phyloP scores from a whole-genome alignment of 2,113 vertebrate genomes.

The Gopherus evgoodei region DNA sequence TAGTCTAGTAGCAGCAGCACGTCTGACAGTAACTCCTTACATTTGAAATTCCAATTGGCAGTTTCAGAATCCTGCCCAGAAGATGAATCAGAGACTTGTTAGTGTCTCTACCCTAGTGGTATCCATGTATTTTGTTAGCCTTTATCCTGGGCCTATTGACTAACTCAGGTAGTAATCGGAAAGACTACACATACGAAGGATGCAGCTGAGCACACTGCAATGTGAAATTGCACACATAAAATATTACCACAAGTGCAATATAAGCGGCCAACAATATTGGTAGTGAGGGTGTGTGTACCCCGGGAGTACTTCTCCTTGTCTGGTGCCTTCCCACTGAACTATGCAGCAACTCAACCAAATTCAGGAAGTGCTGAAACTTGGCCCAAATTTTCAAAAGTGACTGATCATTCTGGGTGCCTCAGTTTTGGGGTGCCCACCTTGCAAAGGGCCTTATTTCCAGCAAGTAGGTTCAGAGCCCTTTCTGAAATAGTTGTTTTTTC shows the following conservation, averaged over 20 bases:
- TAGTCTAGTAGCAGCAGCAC: neutral
- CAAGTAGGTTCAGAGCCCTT: neutral
- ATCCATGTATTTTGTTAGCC: neutral
- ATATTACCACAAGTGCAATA: neutral
- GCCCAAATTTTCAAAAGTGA: neutral
- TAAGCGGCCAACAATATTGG: neutral
- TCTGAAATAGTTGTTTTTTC: neutral
- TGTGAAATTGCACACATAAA: neutral
- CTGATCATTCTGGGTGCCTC: neutral
- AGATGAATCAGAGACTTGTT: neutral
- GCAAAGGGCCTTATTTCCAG: neutral
- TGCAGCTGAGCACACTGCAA: neutral
- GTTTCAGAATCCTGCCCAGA: neutral
- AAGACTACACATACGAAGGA: neutral
- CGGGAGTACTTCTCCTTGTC: neutral
- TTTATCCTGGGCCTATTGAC: neutral
- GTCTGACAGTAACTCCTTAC: neutral
- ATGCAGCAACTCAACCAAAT: accelerated
- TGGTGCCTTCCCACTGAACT: neutral
- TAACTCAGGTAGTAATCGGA: neutral
- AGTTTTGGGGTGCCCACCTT: neutral
- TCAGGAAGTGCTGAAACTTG: neutral
- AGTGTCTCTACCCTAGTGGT: neutral
- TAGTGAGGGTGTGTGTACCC: neutral
- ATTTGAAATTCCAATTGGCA: neutral